Base-by-base conservation (phyloP, 2,797 vertebrate genomes). In the Amniataba percoides region DNA sequence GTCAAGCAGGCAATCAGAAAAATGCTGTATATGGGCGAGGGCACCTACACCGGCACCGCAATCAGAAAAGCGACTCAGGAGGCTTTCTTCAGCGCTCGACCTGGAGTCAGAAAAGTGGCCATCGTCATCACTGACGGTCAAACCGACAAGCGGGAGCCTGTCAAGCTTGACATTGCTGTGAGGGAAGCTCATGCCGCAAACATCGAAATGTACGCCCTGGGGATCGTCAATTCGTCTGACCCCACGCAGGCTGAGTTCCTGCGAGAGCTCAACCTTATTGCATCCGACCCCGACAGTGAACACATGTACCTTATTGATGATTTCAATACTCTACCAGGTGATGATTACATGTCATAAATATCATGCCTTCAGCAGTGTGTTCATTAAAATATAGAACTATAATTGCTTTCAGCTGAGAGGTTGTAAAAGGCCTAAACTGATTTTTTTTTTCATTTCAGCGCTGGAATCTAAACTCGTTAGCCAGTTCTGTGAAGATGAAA, bases 251-350 rank as follows among this genome's bases (percentile, higher is more conserved):
- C 60, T 0, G 97, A 97, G 90, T 98, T 98, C 74, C 85, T 97
- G 78, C 91, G 57, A 19, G 96, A 98, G 86, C 94, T 98, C 42
- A 97, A 97, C 61, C 95, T 97, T 64, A 98, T 98, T 46, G 97
- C 97, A 21, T 98, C 97, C 1, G 97, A 97, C 66, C 97, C 97
- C 6, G 97, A 98, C 89, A 92, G 85, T 57, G 97, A 98, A 80
- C 97, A 98, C 82, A 95, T 97, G 97, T 97, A 96, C 74, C 96
- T 97, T 62, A 97, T 97, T 52, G 96, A 97, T 91, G 97, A 98
- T 90, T 98, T 97, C 82, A 97, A 97, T 79, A 97, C 96, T 7
- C 93, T 98, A 25, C 86, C 97, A 96, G 97, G 97, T 98, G 72
- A 92, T 21, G 21, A 57, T 68, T 52, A 16, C 27, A 61, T 66